Evolutionary conservation across 2,797 vertebrate genomes (phyloP), one percentile per base, ranked within the genome.

Genomic region (Hippocampus kuda): DNA sequence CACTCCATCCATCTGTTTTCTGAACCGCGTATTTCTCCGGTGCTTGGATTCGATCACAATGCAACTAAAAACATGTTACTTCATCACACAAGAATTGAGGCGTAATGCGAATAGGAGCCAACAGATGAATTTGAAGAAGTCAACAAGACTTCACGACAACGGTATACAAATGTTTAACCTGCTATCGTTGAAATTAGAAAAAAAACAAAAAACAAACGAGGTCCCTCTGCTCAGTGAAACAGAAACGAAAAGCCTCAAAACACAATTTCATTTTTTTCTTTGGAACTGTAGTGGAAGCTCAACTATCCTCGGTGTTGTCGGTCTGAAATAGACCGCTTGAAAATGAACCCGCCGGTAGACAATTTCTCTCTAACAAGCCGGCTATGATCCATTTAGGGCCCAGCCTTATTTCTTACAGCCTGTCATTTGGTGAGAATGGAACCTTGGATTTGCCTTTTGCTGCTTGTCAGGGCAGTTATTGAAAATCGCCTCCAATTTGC

Each of bases 401-500:
- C 75, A 61, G 69, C 68, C 53, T 70, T 66, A 83, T 77, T 79
- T 73, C 75, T 85, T 79, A 68, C 66, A 59, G 75, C 42, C 77
- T 85, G 81, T 72, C 84, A 83, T 77, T 72, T 46, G 30, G 48
- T 68, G 68, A 72, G 76, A 72, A 76, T 64, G 41, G 74, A 48
- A 44, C 80, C 79, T 81, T 70, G 78, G 75, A 85, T 83, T 77
- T 49, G 24, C 71, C 82, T 72, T 41, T 77, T 71, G 70, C 72
- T 26, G 65, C 69, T 76, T 22, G 48, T 86, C 77, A 77, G 78
- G 67, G 54, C 78, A 80, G 79, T 88, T 88, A 85, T 84, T 79
- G 80, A 87, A 89, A 90, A 89, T 91, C 84, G 85, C 85, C 84
- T 87, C 81, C 81, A 86, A 84, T 89, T 87, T 87, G 77, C 78